Conservation (phyloP, 2,797 vertebrate genomes). For the Parambassis ranga region DNA sequence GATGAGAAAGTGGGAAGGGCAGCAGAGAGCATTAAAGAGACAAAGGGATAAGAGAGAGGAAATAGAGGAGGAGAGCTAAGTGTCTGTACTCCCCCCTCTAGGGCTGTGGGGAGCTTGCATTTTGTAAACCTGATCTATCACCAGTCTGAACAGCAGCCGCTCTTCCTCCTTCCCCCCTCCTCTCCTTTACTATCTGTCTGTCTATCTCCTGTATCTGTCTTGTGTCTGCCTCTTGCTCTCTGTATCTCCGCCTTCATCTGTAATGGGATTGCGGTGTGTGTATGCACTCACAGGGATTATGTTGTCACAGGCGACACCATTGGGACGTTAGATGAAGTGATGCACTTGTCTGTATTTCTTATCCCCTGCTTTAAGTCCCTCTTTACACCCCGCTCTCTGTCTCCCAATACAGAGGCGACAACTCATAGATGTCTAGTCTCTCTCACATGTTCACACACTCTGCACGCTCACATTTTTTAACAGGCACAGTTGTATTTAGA, state of each 20-base stretch:
- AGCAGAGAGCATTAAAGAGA: constrained; percentile 38
- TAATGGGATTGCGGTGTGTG: constrained; percentile 39
- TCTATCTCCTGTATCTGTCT: constrained; percentile 23
- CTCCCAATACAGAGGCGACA: constrained; percentile 37
- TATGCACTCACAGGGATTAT: constrained; percentile 62
- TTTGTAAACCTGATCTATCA: constrained; percentile 52
- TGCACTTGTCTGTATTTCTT: constrained; percentile 65
- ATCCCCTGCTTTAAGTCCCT: constrained; percentile 51
- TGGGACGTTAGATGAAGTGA: constrained; percentile 69
- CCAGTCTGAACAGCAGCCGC: constrained; percentile 26
- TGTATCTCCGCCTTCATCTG: constrained; percentile 45
- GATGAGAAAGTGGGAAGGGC: constrained; percentile 50
- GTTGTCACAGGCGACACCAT: constrained; percentile 62
- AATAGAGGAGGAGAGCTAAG: constrained; percentile 26
- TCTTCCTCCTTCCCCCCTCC: constrained; percentile 11
- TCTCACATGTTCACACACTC: constrained; percentile 15
- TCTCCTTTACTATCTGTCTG: constrained; percentile 9
- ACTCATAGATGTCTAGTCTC: constrained; percentile 31
- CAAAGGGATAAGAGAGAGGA: constrained; percentile 27
- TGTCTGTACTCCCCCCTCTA: constrained; percentile 51
- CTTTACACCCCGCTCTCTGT: constrained; percentile 44
- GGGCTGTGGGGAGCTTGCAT: constrained; percentile 23
- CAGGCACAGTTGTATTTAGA: constrained; percentile 26
- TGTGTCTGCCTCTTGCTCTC: constrained; percentile 3
- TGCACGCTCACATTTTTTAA: constrained; percentile 13